phyloP scores from a whole-genome alignment of 2,113 vertebrate genomes.

The Cottus gobio region DNA sequence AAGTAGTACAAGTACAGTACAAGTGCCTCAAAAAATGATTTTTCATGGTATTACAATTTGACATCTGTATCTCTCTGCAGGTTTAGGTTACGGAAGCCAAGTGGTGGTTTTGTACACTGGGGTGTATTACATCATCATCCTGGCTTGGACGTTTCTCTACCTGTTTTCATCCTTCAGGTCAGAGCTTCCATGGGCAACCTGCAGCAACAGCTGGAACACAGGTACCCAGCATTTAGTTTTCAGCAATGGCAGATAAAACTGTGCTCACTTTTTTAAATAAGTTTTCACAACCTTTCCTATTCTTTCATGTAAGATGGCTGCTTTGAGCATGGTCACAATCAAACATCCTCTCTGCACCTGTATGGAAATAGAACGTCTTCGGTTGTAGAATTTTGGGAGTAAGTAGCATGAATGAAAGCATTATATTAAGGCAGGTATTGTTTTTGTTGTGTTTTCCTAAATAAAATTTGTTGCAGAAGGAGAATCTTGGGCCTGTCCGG shows the following conservation, averaged over 20 bases:
- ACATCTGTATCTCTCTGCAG: slow-evolving; percentile 56
- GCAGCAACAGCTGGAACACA: slow-evolving; percentile 93
- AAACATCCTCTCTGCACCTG: slow-evolving; percentile 30
- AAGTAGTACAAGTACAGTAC: not conserved
- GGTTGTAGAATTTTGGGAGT: slow-evolving; percentile 97
- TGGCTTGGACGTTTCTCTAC: slow-evolving; percentile 96
- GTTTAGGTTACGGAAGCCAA: slow-evolving; percentile 82
- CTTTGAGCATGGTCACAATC: slow-evolving; percentile 59
- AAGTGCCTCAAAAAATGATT: not conserved
- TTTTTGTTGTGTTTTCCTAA: not conserved
- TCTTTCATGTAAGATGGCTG: slow-evolving; percentile 50
- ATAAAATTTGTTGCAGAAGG: slow-evolving; percentile 79
- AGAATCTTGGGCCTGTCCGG: slow-evolving; percentile 89
- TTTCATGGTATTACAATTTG: not conserved
- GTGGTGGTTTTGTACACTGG: slow-evolving; percentile 81
- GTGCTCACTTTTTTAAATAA: not conserved
- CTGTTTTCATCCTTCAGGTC: slow-evolving; percentile 91
- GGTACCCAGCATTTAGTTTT: slow-evolving; percentile 75
- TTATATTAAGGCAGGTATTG: not conserved
- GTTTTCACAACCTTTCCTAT: not conserved
- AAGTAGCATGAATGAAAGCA: slow-evolving; percentile 72
- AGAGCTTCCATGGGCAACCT: slow-evolving; percentile 92
- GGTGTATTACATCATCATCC: slow-evolving; percentile 91
- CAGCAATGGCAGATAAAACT: not conserved
- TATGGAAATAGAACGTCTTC: slow-evolving; percentile 79